Percentiles rank a stretch among this genome's conserved stretches.
These are phyloP conservation scores for Semotilus atromaculatus DNA, from an alignment of 2,797 vertebrate genomes.

Conservation along the genomic window DNA sequence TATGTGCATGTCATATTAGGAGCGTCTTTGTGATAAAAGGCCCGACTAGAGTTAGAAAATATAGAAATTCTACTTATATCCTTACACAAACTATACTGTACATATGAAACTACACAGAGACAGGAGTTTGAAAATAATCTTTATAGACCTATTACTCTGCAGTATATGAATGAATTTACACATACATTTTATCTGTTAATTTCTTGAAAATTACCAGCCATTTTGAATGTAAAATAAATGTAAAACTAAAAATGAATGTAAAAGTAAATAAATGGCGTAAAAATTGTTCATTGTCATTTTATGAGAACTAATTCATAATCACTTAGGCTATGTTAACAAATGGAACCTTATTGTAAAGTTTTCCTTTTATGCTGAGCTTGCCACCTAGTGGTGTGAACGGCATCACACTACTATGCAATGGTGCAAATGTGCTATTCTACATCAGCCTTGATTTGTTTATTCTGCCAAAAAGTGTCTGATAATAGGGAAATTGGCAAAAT, in stretches of 20 bases:
- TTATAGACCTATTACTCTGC: not conserved
- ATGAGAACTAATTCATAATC: not conserved
- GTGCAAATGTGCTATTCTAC: not conserved
- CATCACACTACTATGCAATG: too few relatives aligned
- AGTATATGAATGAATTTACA: not conserved
- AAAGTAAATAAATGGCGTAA: not conserved
- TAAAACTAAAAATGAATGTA: not conserved
- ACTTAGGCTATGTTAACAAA: not conserved
- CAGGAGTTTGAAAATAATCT: not conserved
- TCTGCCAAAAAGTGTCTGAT: not conserved
- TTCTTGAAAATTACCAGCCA: not conserved
- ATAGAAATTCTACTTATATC: too few relatives aligned
- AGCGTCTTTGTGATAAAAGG: constrained; percentile 1
- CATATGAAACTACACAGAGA: not conserved
- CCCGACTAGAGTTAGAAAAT: not conserved
- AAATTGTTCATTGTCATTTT: not conserved
- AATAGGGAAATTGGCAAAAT: not conserved
- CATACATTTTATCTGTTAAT: not conserved
- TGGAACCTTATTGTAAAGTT: not conserved
- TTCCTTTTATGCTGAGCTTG: not conserved
- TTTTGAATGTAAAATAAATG: not conserved
- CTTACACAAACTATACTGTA: too few relatives aligned
- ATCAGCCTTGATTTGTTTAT: not conserved
- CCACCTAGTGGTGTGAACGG: not conserved
- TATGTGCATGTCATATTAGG: not conserved